Conservation (phyloP, 2,113 vertebrate species). For the Neogale vison region DNA sequence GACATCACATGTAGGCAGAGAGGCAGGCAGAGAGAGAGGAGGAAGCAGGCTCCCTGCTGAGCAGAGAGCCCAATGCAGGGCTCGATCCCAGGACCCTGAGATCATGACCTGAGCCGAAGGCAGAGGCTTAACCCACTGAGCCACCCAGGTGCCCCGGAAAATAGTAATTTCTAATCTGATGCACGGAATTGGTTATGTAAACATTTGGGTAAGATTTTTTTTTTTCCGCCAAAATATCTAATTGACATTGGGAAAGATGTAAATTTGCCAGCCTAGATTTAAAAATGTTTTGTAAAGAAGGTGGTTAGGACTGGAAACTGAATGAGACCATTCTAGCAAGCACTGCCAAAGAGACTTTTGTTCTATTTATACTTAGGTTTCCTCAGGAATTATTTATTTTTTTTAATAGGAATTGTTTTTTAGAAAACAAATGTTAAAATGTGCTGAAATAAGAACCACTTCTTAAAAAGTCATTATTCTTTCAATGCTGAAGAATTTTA, state of each 20-base stretch:
- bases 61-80: no score
- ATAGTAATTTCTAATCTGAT: neutral
- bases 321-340: neutral
- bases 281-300: neutral
- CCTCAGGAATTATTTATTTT: neutral
- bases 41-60: no score
- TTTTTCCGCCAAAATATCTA: neutral
- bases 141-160: no score
- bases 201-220: neutral
- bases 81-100: no score
- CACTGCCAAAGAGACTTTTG: neutral
- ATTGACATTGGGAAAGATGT: neutral
- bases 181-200: neutral
- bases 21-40: no score
- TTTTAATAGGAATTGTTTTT: neutral
- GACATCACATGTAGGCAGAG: no score
- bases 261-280: neutral
- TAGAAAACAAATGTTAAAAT: neutral
- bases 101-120: no score
- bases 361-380: neutral
- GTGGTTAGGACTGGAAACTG: neutral
- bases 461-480: neutral
- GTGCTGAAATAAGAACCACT: neutral
- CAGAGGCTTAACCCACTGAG: no score
- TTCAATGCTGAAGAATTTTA: neutral